Evolutionary conservation across 1,140 invertebrate species (phyloP).

Genomic region (Laupala kohalensis): DNA sequence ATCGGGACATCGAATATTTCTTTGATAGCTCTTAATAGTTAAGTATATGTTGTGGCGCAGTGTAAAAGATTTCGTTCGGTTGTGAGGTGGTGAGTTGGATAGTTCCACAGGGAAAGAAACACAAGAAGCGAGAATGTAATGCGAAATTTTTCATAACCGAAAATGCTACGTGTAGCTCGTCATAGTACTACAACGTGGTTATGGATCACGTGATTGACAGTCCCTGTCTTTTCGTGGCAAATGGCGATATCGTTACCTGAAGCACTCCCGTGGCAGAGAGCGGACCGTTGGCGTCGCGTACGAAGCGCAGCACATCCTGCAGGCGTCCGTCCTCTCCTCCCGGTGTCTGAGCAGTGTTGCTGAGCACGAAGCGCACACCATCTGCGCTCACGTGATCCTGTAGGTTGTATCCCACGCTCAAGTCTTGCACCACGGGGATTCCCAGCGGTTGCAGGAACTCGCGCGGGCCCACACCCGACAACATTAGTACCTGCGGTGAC

Average conservation of each 20-base stretch:
- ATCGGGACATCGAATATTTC: too few species aligned
- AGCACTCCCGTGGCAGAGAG: background rate
- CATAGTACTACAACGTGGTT: too few species aligned
- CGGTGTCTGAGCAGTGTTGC: constrained; percentile 54
- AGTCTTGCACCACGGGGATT: constrained; percentile 32
- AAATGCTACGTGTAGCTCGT: too few species aligned
- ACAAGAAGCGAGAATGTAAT: too few species aligned
- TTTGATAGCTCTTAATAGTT: too few species aligned
- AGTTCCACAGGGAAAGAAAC: too few species aligned
- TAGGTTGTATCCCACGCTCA: constrained; percentile 36
- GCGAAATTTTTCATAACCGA: too few species aligned
- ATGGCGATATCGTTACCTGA: background rate
- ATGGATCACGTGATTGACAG: too few species aligned
- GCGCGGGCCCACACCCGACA: constrained; percentile 39
- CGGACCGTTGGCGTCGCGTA: background rate
- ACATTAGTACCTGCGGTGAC: constrained; percentile 3
- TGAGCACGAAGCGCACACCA: constrained; percentile 60
- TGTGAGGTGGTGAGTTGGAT: too few species aligned
- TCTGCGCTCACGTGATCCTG: constrained; percentile 47
- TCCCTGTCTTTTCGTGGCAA: too few species aligned
- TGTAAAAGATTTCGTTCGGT: too few species aligned
- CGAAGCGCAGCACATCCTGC: background rate
- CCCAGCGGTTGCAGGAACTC: constrained; percentile 36
- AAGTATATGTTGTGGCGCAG: too few species aligned
- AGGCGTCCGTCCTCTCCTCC: background rate